Conservation (phyloP, 2,888 invertebrate genomes). For the Aspidapion aeneum region DNA sequence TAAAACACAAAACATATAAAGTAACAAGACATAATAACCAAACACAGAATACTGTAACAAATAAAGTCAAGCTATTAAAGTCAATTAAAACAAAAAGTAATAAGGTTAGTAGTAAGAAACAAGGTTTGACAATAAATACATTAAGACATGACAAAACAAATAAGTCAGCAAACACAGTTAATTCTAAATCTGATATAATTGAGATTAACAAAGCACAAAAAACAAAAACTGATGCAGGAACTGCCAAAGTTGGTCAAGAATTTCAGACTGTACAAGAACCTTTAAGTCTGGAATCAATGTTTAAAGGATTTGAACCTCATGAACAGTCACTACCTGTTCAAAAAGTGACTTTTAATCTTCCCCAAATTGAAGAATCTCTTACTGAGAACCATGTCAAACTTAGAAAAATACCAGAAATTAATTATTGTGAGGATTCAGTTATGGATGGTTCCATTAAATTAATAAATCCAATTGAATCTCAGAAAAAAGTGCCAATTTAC, state of each 20-base stretch:
- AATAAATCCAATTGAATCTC: neutral
- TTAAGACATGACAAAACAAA: too few relatives aligned
- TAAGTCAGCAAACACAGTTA: too few relatives aligned
- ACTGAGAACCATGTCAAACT: neutral
- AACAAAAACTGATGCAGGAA: too few relatives aligned
- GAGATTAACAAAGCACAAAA: neutral
- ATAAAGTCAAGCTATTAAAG: neutral
- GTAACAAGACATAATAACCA: neutral
- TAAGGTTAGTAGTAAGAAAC: too few relatives aligned
- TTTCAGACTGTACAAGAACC: too few relatives aligned
- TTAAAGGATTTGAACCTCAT: neutral
- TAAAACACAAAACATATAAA: neutral
- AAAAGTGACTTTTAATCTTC: neutral
- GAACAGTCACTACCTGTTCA: neutral
- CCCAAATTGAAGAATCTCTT: neutral
- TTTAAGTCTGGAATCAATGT: neutral
- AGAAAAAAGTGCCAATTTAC: slow-evolving; percentile 18
- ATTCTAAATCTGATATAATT: neutral
- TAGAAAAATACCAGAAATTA: slow-evolving; percentile 4
- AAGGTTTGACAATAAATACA: too few relatives aligned
- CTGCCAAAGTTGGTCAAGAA: too few relatives aligned
- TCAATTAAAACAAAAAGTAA: too few relatives aligned
- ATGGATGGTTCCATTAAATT: neutral
- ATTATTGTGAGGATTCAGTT: slow-evolving; percentile 12
- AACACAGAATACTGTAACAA: neutral